These are phyloP conservation scores for Masnerella sp. DNA, from an alignment of 2,888 invertebrate genomes.

Conservation along the genomic window DNA sequence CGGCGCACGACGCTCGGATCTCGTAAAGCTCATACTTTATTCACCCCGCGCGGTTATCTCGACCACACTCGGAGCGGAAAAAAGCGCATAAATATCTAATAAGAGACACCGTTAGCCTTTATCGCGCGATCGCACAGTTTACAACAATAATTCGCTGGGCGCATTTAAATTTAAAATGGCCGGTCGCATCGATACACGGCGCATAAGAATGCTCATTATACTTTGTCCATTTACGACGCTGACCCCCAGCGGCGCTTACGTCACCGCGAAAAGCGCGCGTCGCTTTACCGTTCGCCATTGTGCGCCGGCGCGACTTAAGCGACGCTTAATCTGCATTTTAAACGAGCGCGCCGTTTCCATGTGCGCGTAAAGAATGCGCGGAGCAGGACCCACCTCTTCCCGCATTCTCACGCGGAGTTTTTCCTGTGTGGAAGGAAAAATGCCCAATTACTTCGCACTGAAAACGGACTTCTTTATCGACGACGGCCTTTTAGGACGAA, in stretches of 20 bases:
- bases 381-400: constrained; percentile 41
- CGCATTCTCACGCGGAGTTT: constrained; percentile 52
- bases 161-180: constrained; percentile 45
- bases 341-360: constrained; percentile 64
- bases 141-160: constrained; percentile 37
- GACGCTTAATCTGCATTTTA: constrained; percentile 72
- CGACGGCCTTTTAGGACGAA: constrained; percentile 11
- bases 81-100: constrained; percentile 49
- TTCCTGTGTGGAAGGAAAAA: constrained; percentile 27
- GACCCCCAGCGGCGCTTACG: too few relatives aligned
- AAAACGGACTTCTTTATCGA: constrained; percentile 30
- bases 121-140: constrained; percentile 27
- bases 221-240: constrained; percentile 41
- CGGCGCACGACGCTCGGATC: constrained; percentile 34
- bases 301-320: constrained; percentile 61
- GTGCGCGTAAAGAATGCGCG: constrained; percentile 56
- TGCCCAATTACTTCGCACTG: constrained; percentile 46
- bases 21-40: constrained; percentile 42
- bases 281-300: constrained; percentile 55
- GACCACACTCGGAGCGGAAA: too few relatives aligned
- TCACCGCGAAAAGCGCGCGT: constrained; percentile 47
- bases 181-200: constrained; percentile 29
- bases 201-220: constrained; percentile 39
- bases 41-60: constrained; percentile 31
- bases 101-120: constrained; percentile 38